Evolutionary conservation across 2,888 invertebrate species (phyloP).

Genomic region (Drosophila eohydei): DNA sequence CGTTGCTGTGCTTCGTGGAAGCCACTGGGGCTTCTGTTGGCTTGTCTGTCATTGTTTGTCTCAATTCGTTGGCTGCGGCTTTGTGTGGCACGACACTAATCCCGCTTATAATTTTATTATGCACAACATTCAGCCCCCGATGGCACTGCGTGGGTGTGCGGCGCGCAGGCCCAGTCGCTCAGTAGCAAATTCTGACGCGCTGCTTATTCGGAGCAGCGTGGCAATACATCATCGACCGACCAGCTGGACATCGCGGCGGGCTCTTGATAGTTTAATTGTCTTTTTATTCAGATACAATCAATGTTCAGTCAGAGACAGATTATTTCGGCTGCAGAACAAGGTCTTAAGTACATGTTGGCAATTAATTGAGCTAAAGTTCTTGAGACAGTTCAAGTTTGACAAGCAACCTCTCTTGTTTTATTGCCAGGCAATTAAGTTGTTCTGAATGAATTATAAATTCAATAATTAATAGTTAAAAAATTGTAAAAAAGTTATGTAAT

Average conservation of each 20-base stretch:
- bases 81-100: slow-evolving; percentile 72
- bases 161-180: slow-evolving; percentile 9
- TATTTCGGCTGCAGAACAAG: slow-evolving; percentile 9
- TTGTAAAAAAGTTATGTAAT: neutral
- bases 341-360: slow-evolving; percentile 28
- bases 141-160: slow-evolving; percentile 49
- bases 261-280: slow-evolving; percentile 71
- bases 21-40: slow-evolving; percentile 29
- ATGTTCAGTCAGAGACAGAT: slow-evolving; percentile 21
- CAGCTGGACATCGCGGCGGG: slow-evolving; percentile 8
- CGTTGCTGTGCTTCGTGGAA: slow-evolving; percentile 60
- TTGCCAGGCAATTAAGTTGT: slow-evolving; percentile 8
- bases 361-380: slow-evolving; percentile 32
- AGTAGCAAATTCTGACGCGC: slow-evolving; percentile 73
- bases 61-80: slow-evolving; percentile 62
- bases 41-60: slow-evolving; percentile 77
- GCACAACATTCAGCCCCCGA: slow-evolving; percentile 24
- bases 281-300: slow-evolving; percentile 14
- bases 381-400: slow-evolving; percentile 10
- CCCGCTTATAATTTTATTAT: slow-evolving; percentile 79
- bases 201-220: slow-evolving; percentile 49
- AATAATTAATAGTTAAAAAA: neutral
- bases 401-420: slow-evolving; percentile 6
- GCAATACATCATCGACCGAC: slow-evolving; percentile 68
- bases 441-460: neutral